Base-by-base conservation (phyloP, 2,888 invertebrate species). In the Acholoe squamosa region DNA sequence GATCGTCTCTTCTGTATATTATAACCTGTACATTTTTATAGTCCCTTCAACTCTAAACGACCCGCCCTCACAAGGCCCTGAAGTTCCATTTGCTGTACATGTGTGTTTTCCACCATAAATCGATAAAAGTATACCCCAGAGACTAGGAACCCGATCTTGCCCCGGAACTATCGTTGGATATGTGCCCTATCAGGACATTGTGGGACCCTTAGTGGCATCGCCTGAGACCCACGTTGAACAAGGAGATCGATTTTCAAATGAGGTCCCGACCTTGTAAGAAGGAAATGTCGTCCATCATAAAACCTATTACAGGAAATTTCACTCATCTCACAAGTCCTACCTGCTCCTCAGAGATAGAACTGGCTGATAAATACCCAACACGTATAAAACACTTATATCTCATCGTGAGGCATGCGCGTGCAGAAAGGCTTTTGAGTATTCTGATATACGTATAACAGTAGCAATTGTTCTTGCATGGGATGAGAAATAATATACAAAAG, bases 1-100 rank as follows among this genome's bases (percentile, higher is more conserved):
- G 61, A 61, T 61, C n/a, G 61, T 61, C n/a, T 61, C 61, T 19
- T 12, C 61, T 12, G 19, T 61, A n/a, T 61, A 61, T n/a, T 19
- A 61, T n/a, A 61, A 14, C 61, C 61, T 19, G 14, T n/a, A 19
- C 22, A 3, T 7, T n/a, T 61, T 61, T 61, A 19, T 61, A n/a
- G 61, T 61, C 61, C 61, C 43, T 43, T 43, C 43, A 43, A 43
- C 43, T 43, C 43, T 61, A 61, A 61, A 14, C n/a, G n/a, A n/a
- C n/a, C 61, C 19, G 61, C 19, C 61, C 61, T 19, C n/a, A 61
- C n/a, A 61, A n/a, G 71, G 14, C 31, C 28, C 71, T n/a, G 31
- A 71, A 71, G 71, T n/a, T 25, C 71, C 28, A 71, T 71, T 28
- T 71, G 71, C 71, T 71, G 71, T 28, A 71, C 71, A 71, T 71